Evolutionary conservation across 2,888 invertebrate species (phyloP).

Genomic region (Hyposoter dolosus): DNA sequence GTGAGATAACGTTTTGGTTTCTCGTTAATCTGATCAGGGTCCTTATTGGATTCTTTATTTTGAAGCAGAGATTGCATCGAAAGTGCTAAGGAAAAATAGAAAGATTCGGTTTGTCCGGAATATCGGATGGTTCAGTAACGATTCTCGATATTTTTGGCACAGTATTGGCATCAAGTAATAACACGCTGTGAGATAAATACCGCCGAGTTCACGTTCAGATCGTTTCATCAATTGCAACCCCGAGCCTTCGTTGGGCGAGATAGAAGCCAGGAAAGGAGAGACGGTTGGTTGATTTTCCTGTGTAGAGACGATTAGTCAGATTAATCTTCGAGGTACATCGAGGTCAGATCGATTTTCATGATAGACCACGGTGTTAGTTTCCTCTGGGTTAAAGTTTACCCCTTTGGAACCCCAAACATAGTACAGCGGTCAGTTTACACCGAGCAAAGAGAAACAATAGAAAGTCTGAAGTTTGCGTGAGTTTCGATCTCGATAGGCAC

Average conservation of each 20-base stretch:
- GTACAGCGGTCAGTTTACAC: slow-evolving; percentile 26
- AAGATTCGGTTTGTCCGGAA: background rate
- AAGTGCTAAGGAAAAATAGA: background rate
- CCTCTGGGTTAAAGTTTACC: slow-evolving; percentile 10
- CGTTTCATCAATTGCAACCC: slow-evolving; percentile 42
- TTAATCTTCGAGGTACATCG: slow-evolving; percentile 58
- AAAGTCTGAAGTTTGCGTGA: slow-evolving; percentile 1
- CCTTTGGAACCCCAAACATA: slow-evolving; percentile 14
- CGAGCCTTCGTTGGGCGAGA: background rate
- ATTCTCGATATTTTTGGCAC: slow-evolving; percentile 36
- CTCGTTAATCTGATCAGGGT: background rate
- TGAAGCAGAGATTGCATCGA: background rate
- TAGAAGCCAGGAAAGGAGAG: background rate
- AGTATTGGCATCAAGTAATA: slow-evolving; percentile 24
- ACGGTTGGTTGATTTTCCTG: slow-evolving; percentile 37
- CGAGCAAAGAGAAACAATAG: slow-evolving; percentile 8
- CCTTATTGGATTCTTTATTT: background rate
- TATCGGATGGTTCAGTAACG: slow-evolving; percentile 4
- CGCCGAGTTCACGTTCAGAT: slow-evolving; percentile 8
- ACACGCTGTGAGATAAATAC: slow-evolving; percentile 4
- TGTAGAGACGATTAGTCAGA: slow-evolving; percentile 51
- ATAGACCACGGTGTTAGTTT: slow-evolving; percentile 37
- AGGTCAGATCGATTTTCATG: slow-evolving; percentile 63
- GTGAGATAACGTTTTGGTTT: background rate
- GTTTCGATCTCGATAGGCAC: slow-evolving; percentile 12